Conservation (phyloP, 2,113 vertebrate genomes). For the Melanocharis versteri region DNA sequence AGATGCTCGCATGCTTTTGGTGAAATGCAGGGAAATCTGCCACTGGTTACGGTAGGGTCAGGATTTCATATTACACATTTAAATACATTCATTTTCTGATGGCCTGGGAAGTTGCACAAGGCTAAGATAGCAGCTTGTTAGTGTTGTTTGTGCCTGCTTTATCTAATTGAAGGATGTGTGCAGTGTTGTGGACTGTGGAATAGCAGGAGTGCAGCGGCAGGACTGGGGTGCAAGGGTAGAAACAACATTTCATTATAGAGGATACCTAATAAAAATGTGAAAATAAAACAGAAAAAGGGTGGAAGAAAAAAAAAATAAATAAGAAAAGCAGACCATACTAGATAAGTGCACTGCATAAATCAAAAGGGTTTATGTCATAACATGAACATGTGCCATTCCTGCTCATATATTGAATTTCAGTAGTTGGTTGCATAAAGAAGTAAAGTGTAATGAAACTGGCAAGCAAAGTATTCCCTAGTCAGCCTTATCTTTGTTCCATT, state of each 20-base stretch:
- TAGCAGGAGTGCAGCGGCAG: background rate
- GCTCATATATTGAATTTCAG: conserved; percentile 78
- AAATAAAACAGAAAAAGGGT: conserved; percentile 23
- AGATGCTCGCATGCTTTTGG: background rate
- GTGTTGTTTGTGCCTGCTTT: background rate
- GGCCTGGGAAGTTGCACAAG: background rate
- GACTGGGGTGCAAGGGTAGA: conserved; percentile 1
- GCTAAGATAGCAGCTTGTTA: background rate
- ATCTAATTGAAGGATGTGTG: background rate
- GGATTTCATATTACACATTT: background rate
- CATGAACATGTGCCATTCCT: conserved; percentile 70
- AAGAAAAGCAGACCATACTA: background rate
- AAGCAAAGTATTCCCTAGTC: conserved; percentile 76
- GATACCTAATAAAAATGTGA: conserved; percentile 44
- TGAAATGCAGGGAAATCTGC: background rate
- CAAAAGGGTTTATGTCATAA: conserved; percentile 76
- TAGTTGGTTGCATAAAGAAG: conserved; percentile 78
- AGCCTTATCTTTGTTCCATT: conserved; percentile 80
- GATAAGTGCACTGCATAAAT: conserved; percentile 72
- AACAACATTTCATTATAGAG: background rate
- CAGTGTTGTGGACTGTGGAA: background rate
- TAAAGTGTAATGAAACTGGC: conserved; percentile 77
- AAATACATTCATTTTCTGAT: conserved; percentile 10
- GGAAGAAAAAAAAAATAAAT: background rate
- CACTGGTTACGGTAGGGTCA: background rate